A percentile compares a stretch with the other conserved stretches of the same genome.
These are phyloP conservation scores for Phainopepla nitens DNA, from an alignment of 2,113 vertebrate species.

Conservation along the genomic window DNA sequence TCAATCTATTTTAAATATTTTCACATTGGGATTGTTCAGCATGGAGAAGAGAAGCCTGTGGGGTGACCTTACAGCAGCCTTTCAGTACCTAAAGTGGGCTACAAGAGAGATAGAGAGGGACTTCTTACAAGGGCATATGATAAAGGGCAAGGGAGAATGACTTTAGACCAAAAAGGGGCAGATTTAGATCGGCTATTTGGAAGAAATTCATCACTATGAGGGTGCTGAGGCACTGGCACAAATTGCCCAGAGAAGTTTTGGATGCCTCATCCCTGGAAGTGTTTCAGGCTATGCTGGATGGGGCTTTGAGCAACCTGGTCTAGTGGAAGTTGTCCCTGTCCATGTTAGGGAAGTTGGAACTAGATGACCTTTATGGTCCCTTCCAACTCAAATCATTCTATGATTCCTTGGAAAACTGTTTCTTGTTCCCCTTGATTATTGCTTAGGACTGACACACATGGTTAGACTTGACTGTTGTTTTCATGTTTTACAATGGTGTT, in stretches of 20 bases:
- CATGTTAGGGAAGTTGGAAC: not conserved
- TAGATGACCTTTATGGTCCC: not conserved
- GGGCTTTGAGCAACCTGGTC: not conserved
- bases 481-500: not conserved
- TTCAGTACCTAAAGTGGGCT: not conserved
- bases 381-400: not conserved
- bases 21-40: not conserved
- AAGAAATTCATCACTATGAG: not conserved
- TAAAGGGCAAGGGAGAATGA: not conserved
- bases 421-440: not conserved
- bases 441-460: not conserved
- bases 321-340: not conserved
- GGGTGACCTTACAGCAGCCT: not conserved
- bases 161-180: not conserved
- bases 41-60: not conserved
- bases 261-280: not conserved
- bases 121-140: not conserved
- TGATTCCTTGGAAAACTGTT: not conserved
- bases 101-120: not conserved
- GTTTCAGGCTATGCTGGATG: not conserved
- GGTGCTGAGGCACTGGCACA: not conserved
- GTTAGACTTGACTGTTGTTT: not conserved
- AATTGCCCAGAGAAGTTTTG: not conserved
- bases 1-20: not conserved
- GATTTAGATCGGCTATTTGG: not conserved